Conservation (phyloP, 1,140 invertebrate species). For the Brachionus rotundiformis region DNA sequence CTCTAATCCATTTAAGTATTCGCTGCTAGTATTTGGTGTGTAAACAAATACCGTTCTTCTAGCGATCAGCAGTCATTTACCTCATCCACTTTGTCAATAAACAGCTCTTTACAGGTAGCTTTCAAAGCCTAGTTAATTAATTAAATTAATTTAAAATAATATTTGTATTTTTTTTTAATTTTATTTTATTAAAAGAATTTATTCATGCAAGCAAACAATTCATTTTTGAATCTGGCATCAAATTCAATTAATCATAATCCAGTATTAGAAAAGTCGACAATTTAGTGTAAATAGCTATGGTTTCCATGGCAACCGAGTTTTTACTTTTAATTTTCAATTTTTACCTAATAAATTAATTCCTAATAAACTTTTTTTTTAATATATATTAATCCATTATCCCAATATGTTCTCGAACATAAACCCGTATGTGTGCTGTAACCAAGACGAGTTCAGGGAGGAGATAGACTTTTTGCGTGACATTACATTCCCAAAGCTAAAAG, state of each 20-base stretch:
- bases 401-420: conserved; percentile 39
- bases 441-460: conserved; percentile 32
- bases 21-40: neutral
- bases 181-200: conserved; percentile 18
- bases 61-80: neutral
- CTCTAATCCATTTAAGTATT: neutral
- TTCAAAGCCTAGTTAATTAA: neutral
- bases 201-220: conserved; percentile 7
- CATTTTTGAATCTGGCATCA: conserved; percentile 13
- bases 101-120: conserved; percentile 32
- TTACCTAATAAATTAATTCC: conserved; percentile 26
- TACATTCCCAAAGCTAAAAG: conserved; percentile 16
- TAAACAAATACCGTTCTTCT: conserved; percentile 20
- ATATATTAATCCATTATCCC: neutral
- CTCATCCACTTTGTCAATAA: conserved; percentile 6
- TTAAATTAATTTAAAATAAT: neutral
- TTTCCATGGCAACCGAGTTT: conserved; percentile 8
- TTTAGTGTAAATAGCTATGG: conserved; percentile 31
- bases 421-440: conserved; percentile 43
- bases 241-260: conserved; percentile 17
- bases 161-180: no score
- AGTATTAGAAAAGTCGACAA: conserved; percentile 32
- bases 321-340: conserved; percentile 30
- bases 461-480: neutral
- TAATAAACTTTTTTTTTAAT: neutral